phyloP scores from a whole-genome alignment of 1,140 invertebrate genomes.

The Octopus bimaculoides region DNA sequence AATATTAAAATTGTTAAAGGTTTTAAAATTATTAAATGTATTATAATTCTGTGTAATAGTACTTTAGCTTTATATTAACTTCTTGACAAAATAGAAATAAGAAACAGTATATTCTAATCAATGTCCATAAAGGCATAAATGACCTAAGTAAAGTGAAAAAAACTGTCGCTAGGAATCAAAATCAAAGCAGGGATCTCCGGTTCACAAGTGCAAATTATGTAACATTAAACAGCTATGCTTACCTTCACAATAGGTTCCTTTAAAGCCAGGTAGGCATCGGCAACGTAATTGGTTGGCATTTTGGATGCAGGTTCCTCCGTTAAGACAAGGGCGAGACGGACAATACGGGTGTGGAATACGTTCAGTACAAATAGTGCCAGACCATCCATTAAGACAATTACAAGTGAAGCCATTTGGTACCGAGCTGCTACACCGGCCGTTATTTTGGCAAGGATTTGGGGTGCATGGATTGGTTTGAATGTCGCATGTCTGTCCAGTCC shows the following conservation, averaged over 20 bases:
- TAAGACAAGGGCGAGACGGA: background rate
- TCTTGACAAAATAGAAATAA: too few species aligned
- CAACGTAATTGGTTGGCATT: slow-evolving; percentile 7
- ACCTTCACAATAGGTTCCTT: background rate
- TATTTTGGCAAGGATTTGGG: slow-evolving; percentile 2
- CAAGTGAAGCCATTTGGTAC: background rate
- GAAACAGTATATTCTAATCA: too few species aligned
- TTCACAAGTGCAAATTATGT: too few species aligned
- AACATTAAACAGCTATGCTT: too few species aligned
- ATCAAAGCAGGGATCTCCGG: too few species aligned
- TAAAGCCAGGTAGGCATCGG: background rate
- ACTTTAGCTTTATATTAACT: too few species aligned
- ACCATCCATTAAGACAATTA: slow-evolving; percentile 12
- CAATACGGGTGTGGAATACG: background rate
- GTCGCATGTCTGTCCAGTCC: slow-evolving; percentile 11
- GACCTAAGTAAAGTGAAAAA: too few species aligned
- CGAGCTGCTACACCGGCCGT: background rate
- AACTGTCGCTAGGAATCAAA: too few species aligned
- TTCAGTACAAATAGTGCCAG: slow-evolving; percentile 9
- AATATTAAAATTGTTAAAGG: too few species aligned
- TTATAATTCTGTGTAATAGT: too few species aligned
- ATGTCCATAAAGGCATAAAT: too few species aligned
- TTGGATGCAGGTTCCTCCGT: slow-evolving; percentile 14
- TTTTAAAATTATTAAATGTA: too few species aligned
- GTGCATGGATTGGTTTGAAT: background rate